A percentile compares a stretch with the other conserved stretches of the same genome.
Conservation (phyloP, 2,797 vertebrate species). For the Bovichtus diacanthus region DNA sequence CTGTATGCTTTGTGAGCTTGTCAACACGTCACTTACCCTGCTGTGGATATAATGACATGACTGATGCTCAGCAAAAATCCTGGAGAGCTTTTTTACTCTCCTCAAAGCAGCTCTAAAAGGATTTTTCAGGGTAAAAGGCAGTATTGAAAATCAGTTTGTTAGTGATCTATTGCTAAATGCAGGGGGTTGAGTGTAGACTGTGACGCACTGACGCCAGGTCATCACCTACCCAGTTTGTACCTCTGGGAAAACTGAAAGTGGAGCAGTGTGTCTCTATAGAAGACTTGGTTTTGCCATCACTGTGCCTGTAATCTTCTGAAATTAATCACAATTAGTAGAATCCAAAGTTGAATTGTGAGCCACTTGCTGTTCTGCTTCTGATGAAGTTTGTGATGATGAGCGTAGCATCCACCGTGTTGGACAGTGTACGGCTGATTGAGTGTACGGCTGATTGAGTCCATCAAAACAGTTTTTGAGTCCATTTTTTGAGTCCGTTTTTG, state of each 20-base stretch:
- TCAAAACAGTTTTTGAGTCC: too few species aligned
- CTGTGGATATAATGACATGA: constrained; percentile 18
- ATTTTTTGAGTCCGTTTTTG: too few species aligned
- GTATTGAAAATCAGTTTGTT: neutral
- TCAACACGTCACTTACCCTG: constrained; percentile 7
- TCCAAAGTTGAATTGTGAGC: constrained; percentile 11
- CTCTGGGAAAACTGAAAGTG: constrained; percentile 39
- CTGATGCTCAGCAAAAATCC: constrained; percentile 22
- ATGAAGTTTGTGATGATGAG: neutral
- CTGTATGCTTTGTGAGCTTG: constrained; percentile 6
- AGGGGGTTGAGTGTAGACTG: constrained; percentile 2
- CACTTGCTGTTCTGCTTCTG: neutral
- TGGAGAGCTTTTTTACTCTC: neutral
- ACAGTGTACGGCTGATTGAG: neutral
- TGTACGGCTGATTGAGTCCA: too few species aligned
- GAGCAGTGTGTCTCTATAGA: constrained; percentile 8
- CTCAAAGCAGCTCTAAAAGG: neutral
- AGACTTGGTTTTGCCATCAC: constrained; percentile 11
- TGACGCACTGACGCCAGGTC: neutral
- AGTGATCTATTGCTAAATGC: neutral
- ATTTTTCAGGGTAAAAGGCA: neutral
- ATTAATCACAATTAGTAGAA: too few species aligned
- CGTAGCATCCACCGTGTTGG: neutral
- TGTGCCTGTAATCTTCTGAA: neutral
- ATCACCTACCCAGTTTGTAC: constrained; percentile 36